Conservation (phyloP, 2,113 vertebrate genomes). For the Stigmatopora argus region DNA sequence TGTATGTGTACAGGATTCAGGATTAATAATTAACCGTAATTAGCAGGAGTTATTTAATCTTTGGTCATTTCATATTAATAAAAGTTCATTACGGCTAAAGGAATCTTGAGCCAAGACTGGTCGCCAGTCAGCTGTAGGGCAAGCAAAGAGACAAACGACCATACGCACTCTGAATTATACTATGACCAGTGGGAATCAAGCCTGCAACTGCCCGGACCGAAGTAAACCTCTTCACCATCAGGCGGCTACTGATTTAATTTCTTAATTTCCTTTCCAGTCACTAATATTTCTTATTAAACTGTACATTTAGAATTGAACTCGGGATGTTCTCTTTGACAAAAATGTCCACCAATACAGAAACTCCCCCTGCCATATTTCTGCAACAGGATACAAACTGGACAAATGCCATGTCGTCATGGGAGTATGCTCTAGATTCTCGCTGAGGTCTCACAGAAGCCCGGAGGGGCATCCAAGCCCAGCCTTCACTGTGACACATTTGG, state of each 20-base stretch:
- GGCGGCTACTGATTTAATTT: constrained; percentile 4
- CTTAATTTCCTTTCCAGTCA: constrained; percentile 26
- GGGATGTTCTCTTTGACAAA: constrained; percentile 20
- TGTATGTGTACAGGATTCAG: too few species aligned
- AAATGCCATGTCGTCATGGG: constrained; percentile 44
- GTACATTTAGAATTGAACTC: constrained; percentile 17
- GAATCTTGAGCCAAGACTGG: too few species aligned
- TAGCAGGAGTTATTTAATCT: too few species aligned
- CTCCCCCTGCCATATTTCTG: constrained; percentile 15
- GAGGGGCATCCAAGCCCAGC: constrained; percentile 22
- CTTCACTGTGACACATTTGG: constrained; percentile 54
- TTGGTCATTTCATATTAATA: too few species aligned
- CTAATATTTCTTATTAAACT: constrained; percentile 13
- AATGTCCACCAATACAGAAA: constrained; percentile 31
- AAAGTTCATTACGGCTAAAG: too few species aligned
- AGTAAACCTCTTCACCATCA: too few species aligned
- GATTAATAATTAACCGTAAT: too few species aligned
- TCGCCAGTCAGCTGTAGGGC: too few species aligned
- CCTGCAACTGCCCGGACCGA: too few species aligned
- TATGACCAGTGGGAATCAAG: too few species aligned
- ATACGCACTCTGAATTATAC: too few species aligned
- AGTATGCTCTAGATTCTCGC: constrained; percentile 48
- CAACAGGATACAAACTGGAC: constrained; percentile 23
- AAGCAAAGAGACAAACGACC: too few species aligned
- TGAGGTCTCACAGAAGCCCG: constrained; percentile 44